Evolutionary conservation across 2,113 vertebrate genomes (phyloP).

Genomic region (Gobius niger): DNA sequence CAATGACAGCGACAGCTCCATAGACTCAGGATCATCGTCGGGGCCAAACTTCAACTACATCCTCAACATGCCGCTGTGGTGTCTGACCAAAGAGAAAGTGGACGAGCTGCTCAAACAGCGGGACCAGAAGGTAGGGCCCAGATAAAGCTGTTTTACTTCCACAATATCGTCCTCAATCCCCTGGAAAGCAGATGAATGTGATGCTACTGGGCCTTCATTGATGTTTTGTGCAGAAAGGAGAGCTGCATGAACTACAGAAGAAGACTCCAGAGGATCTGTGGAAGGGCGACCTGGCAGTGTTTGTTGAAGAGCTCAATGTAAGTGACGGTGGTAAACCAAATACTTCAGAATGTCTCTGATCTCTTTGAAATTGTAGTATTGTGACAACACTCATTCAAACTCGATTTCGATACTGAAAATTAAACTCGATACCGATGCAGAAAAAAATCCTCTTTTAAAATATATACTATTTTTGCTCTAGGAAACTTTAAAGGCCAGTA

Average conservation of each 20-base stretch:
- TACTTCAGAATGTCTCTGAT: not conserved
- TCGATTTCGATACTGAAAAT: too few relatives aligned
- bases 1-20: slow-evolving; percentile 85
- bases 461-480: too few relatives aligned
- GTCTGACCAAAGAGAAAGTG: slow-evolving; percentile 96
- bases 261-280: slow-evolving; percentile 91
- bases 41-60: slow-evolving; percentile 99
- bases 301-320: slow-evolving; percentile 94
- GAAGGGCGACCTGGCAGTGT: slow-evolving; percentile 94
- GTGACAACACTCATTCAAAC: too few relatives aligned
- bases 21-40: slow-evolving; percentile 85
- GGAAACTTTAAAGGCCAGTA: too few relatives aligned
- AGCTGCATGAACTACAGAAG: slow-evolving; percentile 86
- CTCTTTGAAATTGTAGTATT: not conserved
- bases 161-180: too few relatives aligned
- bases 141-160: too few relatives aligned
- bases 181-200: too few relatives aligned
- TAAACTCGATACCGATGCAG: too few relatives aligned
- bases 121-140: slow-evolving; percentile 95
- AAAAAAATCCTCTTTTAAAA: too few relatives aligned
- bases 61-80: slow-evolving; percentile 98
- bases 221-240: slow-evolving; percentile 79
- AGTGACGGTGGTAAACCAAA: slow-evolving; percentile 44
- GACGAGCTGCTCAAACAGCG: slow-evolving; percentile 94
- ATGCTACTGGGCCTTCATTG: not conserved